Evolutionary conservation across 2,888 invertebrate genomes (phyloP), one percentile per base, ranked within the genome.

Genomic region (Drosophila affinis): DNA sequence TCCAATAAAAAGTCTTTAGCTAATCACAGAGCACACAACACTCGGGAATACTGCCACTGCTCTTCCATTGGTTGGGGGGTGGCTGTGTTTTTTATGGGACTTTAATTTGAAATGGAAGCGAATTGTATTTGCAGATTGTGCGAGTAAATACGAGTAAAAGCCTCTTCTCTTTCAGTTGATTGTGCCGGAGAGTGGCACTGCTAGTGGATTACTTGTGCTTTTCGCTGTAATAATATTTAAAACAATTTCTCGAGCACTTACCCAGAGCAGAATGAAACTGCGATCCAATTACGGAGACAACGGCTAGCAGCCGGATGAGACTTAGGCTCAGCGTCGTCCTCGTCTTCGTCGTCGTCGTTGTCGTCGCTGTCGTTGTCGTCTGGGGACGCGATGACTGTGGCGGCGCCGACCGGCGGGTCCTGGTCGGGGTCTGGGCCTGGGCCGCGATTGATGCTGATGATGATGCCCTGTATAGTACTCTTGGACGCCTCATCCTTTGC

Each of bases 401-500:
- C 58, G 64, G 64, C 57, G 72, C 58, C 54, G 39, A 14, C 6
- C 27, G 27, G 27, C 27, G 27, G 27, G 39, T 6, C 39, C 14
- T 14, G 14, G 14, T 7, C 14, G 7, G 32, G 17, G 69, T 58
- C 27, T 47, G 63, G 65, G 9, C n/a, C 24, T 29, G 29, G 29
- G 70, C 61, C 72, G 70, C 79, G 69, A 61, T 72, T 74, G 80
- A 75, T 76, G 65, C 71, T 65, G 70, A 55, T 70, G 64, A 62
- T 59, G 58, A 48, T 78, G 87, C 79, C 74, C 74, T 72, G 58
- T 76, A 73, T 70, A 29, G 9, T 29, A 71, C 84, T 67, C 61
- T 77, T 73, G 75, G 79, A 76, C 82, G 90, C 89, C 82, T 90
- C 90, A 89, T 89, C 84, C 87, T 89, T 89, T 89, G 88, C 83